Evolutionary conservation across 2,888 invertebrate species (phyloP), one percentile per base, ranked within the genome.

Genomic region (Oscheius sp.): DNA sequence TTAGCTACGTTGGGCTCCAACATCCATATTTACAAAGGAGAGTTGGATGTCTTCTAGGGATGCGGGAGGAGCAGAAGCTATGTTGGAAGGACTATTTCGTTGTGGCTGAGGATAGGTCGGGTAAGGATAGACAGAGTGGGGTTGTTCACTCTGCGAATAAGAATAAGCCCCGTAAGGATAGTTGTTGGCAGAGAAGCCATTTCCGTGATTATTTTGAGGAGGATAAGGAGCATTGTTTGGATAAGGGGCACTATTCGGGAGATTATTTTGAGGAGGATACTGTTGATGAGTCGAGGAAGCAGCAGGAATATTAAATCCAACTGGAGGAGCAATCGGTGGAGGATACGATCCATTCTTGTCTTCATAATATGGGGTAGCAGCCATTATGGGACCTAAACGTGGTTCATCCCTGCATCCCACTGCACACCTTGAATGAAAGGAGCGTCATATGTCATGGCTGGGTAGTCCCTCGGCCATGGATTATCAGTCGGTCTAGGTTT

Each of bases 401-500:
- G 41, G 41, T 20, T 41, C n/a, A n/a, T n/a, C n/a, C n/a, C n/a
- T n/a, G n/a, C n/a, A n/a, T n/a, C n/a, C n/a, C n/a, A n/a, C n/a
- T n/a, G n/a, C n/a, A n/a, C n/a, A n/a, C n/a, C n/a, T n/a, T n/a
- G 41, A 20, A 17, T 17, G 41, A 41, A 4, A 22, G 47, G 47
- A 47, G 12, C 47, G 14, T 36, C 8, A 9, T 36, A 14, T 36
- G 36, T 8, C 8, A 36, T 36, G 8, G 47, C 47, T 4, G 22
- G 24, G 17, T 20, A 36, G 32, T 51, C 65, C 22, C 49, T 54
- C 2, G 56, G 65, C 36, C 51, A 64, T 0, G 63, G 63, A 33
- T 64, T 41, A 17, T 64, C 63, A 2, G 68, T 38, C 5, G 71
- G 62, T 33, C 67, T 32, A n/a, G 77, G 77, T 14, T 38, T 30